Evolutionary conservation across 2,888 invertebrate genomes (phyloP), one percentile per base, ranked within the genome.

Genomic region (Antheraea assamensis): DNA sequence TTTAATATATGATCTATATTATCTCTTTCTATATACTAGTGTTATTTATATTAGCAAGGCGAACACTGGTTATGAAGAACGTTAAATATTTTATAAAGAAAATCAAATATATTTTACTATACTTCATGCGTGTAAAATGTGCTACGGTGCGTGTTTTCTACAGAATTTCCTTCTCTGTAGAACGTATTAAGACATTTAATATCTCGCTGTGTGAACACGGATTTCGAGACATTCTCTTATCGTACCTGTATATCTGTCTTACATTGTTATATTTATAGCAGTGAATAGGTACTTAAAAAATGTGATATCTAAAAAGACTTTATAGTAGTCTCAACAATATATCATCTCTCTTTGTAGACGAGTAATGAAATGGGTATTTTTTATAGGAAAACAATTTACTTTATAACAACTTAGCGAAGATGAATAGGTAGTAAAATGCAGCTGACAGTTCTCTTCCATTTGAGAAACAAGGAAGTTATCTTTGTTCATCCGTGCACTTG

Each of bases 401-500:
- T 66, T 24, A 27, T 27, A 61, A 61, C 8, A 66, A 66, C 4
- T 4, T 35, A 66, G 31, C 66, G 31, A 66, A 31, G 31, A 66
- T 35, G 31, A 66, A 66, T 66, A 66, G 19, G 19, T 31, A 31
- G 31, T 35, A 31, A 66, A 31, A 31, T 66, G 66, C 66, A 66
- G 30, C 5, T 31, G 66, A 66, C 66, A 66, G 66, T 10, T 66
- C 21, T 21, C 17, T 66, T 66, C 66, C 21, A 66, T 21, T 21
- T 35, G 31, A 66, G 66, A 66, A 30, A 66, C 66, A 31, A 31
- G 21, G 31, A 66, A 66, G 31, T 66, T 66, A 66, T 35, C 31
- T 66, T 66, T 31, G 66, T 66, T 66, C 35, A 66, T 35, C 66
- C 35, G 35, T 66, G 31, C 19, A 19, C 66, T 66, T 35, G 66